These are phyloP conservation scores for Penaeus chinensis DNA, from an alignment of 1,140 invertebrate species.

Conservation along the genomic window DNA sequence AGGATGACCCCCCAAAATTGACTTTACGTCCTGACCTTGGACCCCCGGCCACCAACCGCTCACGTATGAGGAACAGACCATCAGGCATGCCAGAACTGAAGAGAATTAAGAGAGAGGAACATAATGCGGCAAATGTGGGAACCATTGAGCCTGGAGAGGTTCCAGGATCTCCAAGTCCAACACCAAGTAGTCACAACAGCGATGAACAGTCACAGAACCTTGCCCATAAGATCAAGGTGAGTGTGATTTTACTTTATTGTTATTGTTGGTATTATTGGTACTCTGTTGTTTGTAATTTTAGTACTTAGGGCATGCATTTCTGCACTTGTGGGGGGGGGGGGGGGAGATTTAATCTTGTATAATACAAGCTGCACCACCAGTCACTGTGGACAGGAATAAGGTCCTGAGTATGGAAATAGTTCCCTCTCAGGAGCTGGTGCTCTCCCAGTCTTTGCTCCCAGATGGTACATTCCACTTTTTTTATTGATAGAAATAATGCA, in stretches of 20 bases:
- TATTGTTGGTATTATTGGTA: no score
- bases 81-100: conserved; percentile 54
- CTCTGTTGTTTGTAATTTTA: no score
- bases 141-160: conserved; percentile 48
- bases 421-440: no score
- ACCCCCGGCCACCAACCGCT: conserved; percentile 19
- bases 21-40: conserved; percentile 54
- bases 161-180: conserved; percentile 43
- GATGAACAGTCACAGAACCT: conserved; percentile 46
- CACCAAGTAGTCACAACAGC: conserved; percentile 49
- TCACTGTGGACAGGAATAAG: no score
- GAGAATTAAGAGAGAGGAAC: conserved; percentile 46
- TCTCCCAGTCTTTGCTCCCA: no score
- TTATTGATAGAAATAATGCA: no score
- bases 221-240: conserved; percentile 46
- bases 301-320: no score
- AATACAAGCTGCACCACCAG: no score
- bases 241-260: background rate
- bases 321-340: no score
- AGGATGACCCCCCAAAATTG: conserved; percentile 60
- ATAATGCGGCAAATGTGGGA: conserved; percentile 9
- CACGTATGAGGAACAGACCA: conserved; percentile 37
- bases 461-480: no score
- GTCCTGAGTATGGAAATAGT: no score
- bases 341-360: no score